Conservation (phyloP, 2,888 invertebrate genomes). For the Latrodectus hesperus region DNA sequence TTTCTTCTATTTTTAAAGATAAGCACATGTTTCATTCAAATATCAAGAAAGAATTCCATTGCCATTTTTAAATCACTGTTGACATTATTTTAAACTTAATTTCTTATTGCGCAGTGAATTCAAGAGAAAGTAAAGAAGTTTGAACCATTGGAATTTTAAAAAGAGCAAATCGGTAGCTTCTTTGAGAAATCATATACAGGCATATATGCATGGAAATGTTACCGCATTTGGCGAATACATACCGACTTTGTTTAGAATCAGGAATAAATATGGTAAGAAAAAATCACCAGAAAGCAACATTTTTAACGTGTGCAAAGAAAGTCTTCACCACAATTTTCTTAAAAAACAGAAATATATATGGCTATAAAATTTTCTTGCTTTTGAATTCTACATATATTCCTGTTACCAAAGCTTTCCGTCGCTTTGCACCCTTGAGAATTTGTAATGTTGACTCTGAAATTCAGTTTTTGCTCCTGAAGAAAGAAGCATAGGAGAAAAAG, state of each 20-base stretch:
- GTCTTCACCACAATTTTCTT: conserved; percentile 49
- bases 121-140: background rate
- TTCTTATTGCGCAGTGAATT: background rate
- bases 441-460: conserved; percentile 68
- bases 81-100: conserved; percentile 4
- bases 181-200: conserved; percentile 39
- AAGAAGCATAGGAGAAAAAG: conserved; percentile 21
- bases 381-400: conserved; percentile 63
- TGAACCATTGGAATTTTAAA: background rate
- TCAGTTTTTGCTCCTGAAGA: conserved; percentile 46
- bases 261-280: conserved; percentile 14
- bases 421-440: conserved; percentile 55
- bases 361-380: conserved; percentile 59
- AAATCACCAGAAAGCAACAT: conserved; percentile 24
- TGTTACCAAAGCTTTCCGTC: conserved; percentile 53
- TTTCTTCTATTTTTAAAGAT: too few species aligned
- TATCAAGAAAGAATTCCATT: too few species aligned
- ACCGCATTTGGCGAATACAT: conserved; percentile 54
- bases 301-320: conserved; percentile 39
- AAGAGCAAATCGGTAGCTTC: conserved; percentile 33
- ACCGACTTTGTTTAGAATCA: conserved; percentile 39
- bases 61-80: background rate
- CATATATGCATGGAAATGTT: conserved; percentile 60
- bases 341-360: conserved; percentile 64
- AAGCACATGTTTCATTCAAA: too few species aligned